phyloP scores from a whole-genome alignment of 2,888 invertebrate genomes.

The Charanyca ferruginea region DNA sequence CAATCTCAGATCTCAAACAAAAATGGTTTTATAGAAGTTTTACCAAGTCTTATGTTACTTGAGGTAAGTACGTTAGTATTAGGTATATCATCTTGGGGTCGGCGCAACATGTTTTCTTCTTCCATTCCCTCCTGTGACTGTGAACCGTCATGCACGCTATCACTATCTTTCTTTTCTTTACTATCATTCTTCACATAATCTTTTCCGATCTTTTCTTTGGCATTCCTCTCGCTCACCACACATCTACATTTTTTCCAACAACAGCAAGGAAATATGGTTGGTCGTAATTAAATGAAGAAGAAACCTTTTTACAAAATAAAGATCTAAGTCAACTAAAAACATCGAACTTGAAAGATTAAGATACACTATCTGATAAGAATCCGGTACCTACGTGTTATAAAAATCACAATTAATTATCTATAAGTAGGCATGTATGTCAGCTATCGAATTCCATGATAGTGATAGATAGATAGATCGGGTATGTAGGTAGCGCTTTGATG shows the following conservation, averaged over 20 bases:
- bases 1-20: too few species aligned
- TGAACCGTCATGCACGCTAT: too few species aligned
- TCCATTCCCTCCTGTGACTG: too few species aligned
- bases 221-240: too few species aligned
- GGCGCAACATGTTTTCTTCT: too few species aligned
- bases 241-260: too few species aligned
- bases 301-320: slow-evolving; percentile 8
- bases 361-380: slow-evolving; percentile 59
- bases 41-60: too few species aligned
- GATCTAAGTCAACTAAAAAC: slow-evolving; percentile 30
- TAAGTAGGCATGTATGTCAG: slow-evolving; percentile 5
- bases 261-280: not conserved
- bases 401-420: slow-evolving; percentile 71
- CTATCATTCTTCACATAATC: too few species aligned
- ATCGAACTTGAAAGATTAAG: slow-evolving; percentile 65
- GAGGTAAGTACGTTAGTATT: too few species aligned
- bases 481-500: not conserved
- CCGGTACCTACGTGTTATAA: slow-evolving; percentile 61
- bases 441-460: slow-evolving; percentile 33
- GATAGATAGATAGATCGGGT: not conserved
- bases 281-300: not conserved
- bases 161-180: too few species aligned
- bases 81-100: too few species aligned
- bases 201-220: too few species aligned
- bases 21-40: not conserved